Percentiles rank a stretch among this genome's conserved stretches.
These are phyloP conservation scores for Sphaerophoria rueppellii DNA, from an alignment of 2,888 invertebrate genomes.

Conservation along the genomic window DNA sequence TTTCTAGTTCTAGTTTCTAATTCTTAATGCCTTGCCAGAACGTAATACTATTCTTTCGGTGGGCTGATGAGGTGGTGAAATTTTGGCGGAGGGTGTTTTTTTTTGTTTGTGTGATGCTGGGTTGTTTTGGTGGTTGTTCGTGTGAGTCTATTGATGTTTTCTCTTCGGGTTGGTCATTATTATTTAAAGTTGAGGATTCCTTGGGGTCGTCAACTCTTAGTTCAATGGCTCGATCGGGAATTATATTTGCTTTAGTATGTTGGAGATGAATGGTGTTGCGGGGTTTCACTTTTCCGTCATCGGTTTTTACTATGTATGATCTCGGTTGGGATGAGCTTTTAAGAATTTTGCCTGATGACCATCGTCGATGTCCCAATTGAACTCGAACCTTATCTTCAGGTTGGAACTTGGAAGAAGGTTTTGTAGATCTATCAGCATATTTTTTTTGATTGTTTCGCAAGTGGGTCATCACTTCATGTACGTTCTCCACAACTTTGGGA, in stretches of 20 bases:
- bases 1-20: conserved; percentile 18
- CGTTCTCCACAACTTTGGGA: not conserved
- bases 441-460: conserved; percentile 6
- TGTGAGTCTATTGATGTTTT: conserved; percentile 7
- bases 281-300: conserved; percentile 59
- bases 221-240: conserved; percentile 20
- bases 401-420: conserved; percentile 17
- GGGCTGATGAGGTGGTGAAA: conserved; percentile 5
- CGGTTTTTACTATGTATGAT: conserved; percentile 38
- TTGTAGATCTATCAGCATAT: conserved; percentile 39
- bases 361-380: conserved; percentile 26
- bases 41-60: conserved; percentile 14
- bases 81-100: conserved; percentile 6
- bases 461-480: conserved; percentile 12
- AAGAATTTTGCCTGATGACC: conserved; percentile 43
- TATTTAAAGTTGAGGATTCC: not conserved
- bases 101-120: conserved; percentile 2
- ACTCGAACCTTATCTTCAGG: conserved; percentile 33
- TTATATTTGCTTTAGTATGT: conserved; percentile 22
- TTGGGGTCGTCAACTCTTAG: not conserved
- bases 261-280: conserved; percentile 41
- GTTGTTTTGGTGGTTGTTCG: conserved; percentile 1
- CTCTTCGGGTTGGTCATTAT: conserved; percentile 3
- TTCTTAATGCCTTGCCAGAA: conserved; percentile 13
- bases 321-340: conserved; percentile 39